Base-by-base conservation (phyloP, 2,888 invertebrate genomes). In the Disparrhopalites patrizii region DNA sequence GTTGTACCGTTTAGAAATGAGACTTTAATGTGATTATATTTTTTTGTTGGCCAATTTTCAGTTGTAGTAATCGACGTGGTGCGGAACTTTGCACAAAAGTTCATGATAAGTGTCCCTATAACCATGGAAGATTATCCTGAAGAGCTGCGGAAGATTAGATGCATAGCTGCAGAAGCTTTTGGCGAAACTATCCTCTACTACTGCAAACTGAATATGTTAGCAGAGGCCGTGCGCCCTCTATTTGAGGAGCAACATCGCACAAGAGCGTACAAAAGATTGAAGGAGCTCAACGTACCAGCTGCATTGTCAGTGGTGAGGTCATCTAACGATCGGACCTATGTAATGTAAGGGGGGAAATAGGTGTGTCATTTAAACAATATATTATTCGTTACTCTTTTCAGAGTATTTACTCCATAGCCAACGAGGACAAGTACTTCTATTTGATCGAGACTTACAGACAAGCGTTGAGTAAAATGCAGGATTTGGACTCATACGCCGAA, bases 341-440 rank as follows among this genome's bases (percentile, higher is more conserved):
- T 47, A 5, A n/a, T 47, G 18, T 47, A 47, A 47, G n/a, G n/a
- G n/a, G n/a, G n/a, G n/a, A n/a, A n/a, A n/a, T n/a, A n/a, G n/a
- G n/a, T n/a, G n/a, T n/a, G n/a, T n/a, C n/a, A n/a, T n/a, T 10
- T 36, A 10, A 36, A 10, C 15, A 36, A 36, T 36, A 10, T 36
- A 36, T 10, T 36, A 36, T 23, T 54, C 28, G 3, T 56, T 36
- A 36, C 15, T n/a, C 31, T 8, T 40, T 40, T 38, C n/a, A 58
- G 58, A 58, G 38, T 20, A 58, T 58, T 15, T 38, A 43, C 20
- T 47, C 58, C 8, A 58, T 43, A 5, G 38, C 47, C 3, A 47
- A 58, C 10, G 43, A 58, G 47, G 58, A 58, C 23, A 58, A 58
- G 30, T 58, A 43, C 20, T 58, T 43, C 18, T 58, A 43, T 23